Conservation (phyloP, 2,888 invertebrate genomes). For the Neelides folsomi region DNA sequence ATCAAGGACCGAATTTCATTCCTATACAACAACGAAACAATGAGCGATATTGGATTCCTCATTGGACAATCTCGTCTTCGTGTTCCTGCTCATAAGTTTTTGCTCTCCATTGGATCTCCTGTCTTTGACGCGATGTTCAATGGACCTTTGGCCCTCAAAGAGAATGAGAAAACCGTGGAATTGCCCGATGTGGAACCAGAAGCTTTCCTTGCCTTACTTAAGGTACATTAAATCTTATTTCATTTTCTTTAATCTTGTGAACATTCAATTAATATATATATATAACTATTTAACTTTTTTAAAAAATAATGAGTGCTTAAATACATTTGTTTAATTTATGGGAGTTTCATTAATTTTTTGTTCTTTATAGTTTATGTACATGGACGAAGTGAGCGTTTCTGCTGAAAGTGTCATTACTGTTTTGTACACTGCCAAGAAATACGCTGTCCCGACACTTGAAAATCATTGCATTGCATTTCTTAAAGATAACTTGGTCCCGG, state of each 20-base stretch:
- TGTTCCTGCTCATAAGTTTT: conserved; percentile 65
- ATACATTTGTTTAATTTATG: not conserved
- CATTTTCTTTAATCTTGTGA: conserved; percentile 1
- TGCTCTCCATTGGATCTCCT: conserved; percentile 65
- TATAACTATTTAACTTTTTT: not conserved
- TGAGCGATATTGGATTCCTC: conserved; percentile 62
- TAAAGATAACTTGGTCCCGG: conserved; percentile 57
- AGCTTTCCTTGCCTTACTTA: conserved; percentile 60
- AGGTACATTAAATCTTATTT: conserved; percentile 34
- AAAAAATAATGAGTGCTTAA: not conserved
- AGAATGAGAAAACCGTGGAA: conserved; percentile 51
- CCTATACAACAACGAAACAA: conserved; percentile 45
- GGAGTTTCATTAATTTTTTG: not conserved
- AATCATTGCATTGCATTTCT: conserved; percentile 69
- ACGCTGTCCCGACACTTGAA: conserved; percentile 68
- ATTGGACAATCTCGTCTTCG: conserved; percentile 58
- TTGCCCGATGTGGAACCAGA: conserved; percentile 71
- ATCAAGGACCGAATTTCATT: conserved; percentile 15
- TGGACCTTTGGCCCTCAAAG: conserved; percentile 54
- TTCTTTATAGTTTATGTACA: conserved; percentile 48
- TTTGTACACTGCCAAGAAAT: conserved; percentile 69
- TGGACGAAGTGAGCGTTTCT: conserved; percentile 67
- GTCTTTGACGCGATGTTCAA: conserved; percentile 82
- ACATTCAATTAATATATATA: not conserved
- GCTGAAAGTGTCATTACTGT: conserved; percentile 77